Base-by-base conservation (phyloP, 2,113 vertebrate species). In the Eretmochelys imbricata region DNA sequence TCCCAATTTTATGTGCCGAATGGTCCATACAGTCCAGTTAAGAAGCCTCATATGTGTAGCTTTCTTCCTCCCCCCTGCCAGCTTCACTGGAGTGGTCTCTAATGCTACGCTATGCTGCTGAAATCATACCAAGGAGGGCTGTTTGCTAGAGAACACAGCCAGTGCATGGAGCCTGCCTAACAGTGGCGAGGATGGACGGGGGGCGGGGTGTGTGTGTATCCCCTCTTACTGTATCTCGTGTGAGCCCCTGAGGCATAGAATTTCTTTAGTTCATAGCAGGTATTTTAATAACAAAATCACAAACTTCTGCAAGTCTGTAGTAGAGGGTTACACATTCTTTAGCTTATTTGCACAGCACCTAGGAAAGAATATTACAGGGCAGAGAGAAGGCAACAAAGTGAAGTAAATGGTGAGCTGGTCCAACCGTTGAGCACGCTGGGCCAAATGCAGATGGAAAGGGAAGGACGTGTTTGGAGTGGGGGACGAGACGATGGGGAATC, bases 121-220 rank as follows among this genome's bases (percentile, higher is more conserved):
- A 91, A 94, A 84, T 0, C 57, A 7, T 1, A 2, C 89, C 2
- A 13, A 91, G 85, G 59, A 81, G 82, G 48, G 38, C 25, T 0
- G 29, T 7, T 4, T 57, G 85, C 54, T 25, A 49, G 53, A 29
- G 25, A 50, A 72, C 0, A 1, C 31, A 38, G 62, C 38, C 57
- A 19, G 1, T 0, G 49, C 0, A 1, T 29, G 62, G 25, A 9
- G 42, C 42, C 42, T 5, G 42, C 42, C 42, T n/a, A 4, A 0
- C 35, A 62, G 50, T 65, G 25, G 57, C 5, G 1, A 12, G 57
- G 84, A 29, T 49, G 9, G 80, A 87, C 84, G 38, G 84, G 20
- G 54, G 54, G 0, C 0, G 17, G 72, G 49, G 80, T 53, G 14
- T 22, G 42, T 42, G 42, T 42, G 42, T 42, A 5, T 42, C 42